Percentiles rank a stretch among this genome's conserved stretches.
Conservation (phyloP, 2,113 vertebrate species). For the Fulica atra region DNA sequence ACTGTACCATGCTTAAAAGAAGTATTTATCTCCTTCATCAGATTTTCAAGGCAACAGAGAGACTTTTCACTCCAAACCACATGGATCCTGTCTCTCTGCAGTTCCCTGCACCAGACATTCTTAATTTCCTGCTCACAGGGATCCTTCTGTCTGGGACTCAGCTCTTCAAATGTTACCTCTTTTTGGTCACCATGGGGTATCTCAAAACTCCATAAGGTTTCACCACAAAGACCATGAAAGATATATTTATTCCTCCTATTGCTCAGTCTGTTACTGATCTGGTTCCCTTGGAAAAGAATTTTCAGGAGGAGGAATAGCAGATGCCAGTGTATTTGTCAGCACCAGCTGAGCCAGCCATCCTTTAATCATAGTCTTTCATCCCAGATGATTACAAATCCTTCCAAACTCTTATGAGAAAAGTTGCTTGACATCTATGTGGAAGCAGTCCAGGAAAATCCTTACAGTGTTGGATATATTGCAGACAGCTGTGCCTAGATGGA, state of each 20-base stretch:
- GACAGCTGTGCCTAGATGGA: constrained; percentile 35
- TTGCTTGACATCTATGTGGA: constrained; percentile 43
- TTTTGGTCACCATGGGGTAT: neutral
- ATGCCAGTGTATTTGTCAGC: constrained; percentile 61
- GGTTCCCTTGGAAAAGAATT: constrained; percentile 25
- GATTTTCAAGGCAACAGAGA: neutral
- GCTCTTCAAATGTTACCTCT: neutral
- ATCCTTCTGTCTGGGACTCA: constrained; percentile 4
- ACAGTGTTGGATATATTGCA: neutral
- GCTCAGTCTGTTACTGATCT: constrained; percentile 46
- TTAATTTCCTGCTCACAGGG: constrained; percentile 40
- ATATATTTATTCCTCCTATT: constrained; percentile 16
- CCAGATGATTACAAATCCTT: constrained; percentile 55
- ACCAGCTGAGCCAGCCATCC: constrained; percentile 37
- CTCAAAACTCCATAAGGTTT: constrained; percentile 30
- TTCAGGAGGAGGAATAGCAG: constrained; percentile 53
- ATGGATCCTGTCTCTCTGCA: neutral
- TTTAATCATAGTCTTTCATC: constrained; percentile 58
- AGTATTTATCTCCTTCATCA: neutral
- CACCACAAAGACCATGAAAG: constrained; percentile 11
- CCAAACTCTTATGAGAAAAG: constrained; percentile 46
- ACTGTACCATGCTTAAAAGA: neutral
- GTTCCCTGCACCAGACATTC: neutral
- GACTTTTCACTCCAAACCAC: neutral
- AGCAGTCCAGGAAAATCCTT: constrained; percentile 50